Conservation (phyloP, 2,888 invertebrate genomes). For the Cheilosia scutellata region DNA sequence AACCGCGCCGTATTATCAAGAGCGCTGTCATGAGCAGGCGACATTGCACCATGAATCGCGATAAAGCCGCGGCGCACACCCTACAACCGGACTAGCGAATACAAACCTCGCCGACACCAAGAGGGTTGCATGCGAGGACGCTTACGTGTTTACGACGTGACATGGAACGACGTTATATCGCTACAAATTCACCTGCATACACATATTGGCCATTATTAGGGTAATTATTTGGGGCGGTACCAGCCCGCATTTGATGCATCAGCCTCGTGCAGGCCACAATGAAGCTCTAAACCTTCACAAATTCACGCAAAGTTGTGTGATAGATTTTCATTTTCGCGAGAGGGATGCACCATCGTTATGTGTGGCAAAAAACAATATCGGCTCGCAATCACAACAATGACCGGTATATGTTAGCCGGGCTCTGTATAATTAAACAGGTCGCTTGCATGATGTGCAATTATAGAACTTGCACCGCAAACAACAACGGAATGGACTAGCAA, state of each 20-base stretch:
- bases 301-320: conserved; percentile 76
- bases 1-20: conserved; percentile 67
- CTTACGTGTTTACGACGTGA: conserved; percentile 69
- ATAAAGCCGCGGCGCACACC: conserved; percentile 41
- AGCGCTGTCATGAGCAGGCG: conserved; percentile 70
- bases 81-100: conserved; percentile 24
- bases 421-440: conserved; percentile 67
- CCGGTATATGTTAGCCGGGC: conserved; percentile 40
- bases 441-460: conserved; percentile 69
- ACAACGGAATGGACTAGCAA: conserved; percentile 3
- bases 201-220: conserved; percentile 71
- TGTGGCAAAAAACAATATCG: conserved; percentile 54
- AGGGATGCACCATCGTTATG: conserved; percentile 65
- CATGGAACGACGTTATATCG: conserved; percentile 42
- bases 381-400: conserved; percentile 41
- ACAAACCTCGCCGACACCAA: not conserved
- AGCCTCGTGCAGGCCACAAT: conserved; percentile 66
- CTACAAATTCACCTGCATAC: conserved; percentile 57
- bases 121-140: conserved; percentile 49
- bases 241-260: conserved; percentile 63
- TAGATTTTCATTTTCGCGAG: conserved; percentile 62
- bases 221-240: conserved; percentile 74
- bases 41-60: conserved; percentile 74
- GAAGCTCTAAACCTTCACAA: conserved; percentile 77
- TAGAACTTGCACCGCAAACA: conserved; percentile 42